Evolutionary conservation across 1,140 invertebrate species (phyloP).

Genomic region (Lineus longissimus): DNA sequence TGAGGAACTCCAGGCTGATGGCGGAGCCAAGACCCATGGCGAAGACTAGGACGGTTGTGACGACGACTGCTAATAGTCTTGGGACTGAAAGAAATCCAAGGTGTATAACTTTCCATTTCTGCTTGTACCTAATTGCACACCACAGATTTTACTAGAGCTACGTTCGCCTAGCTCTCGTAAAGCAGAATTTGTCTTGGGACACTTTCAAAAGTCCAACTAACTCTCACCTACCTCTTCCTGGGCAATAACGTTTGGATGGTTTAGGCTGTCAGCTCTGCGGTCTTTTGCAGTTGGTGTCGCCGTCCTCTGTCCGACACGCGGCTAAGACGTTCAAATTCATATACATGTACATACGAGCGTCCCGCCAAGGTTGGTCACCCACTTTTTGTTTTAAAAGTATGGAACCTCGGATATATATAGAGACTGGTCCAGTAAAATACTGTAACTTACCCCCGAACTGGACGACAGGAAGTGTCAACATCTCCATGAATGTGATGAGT

Average conservation of each 20-base stretch:
- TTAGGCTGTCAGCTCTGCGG: no score
- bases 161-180: background rate
- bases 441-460: background rate
- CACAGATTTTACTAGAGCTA: background rate
- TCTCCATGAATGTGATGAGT: background rate
- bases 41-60: no score
- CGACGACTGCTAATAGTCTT: background rate
- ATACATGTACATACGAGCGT: background rate
- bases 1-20: background rate
- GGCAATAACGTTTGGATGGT: no score
- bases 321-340: background rate
- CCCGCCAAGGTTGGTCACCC: background rate
- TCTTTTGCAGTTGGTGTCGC: no score
- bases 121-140: background rate
- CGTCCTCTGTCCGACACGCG: background rate
- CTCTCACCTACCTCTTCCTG: no score
- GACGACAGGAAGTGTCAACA: background rate
- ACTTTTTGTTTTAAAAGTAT: background rate
- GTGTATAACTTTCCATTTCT: background rate
- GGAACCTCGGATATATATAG: background rate
- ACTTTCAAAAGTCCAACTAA: no score
- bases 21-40: background rate
- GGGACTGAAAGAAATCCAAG: background rate
- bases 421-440: background rate
- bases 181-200: background rate